Conservation (phyloP, 2,113 vertebrate genomes). For the Rafetus swinhoei region DNA sequence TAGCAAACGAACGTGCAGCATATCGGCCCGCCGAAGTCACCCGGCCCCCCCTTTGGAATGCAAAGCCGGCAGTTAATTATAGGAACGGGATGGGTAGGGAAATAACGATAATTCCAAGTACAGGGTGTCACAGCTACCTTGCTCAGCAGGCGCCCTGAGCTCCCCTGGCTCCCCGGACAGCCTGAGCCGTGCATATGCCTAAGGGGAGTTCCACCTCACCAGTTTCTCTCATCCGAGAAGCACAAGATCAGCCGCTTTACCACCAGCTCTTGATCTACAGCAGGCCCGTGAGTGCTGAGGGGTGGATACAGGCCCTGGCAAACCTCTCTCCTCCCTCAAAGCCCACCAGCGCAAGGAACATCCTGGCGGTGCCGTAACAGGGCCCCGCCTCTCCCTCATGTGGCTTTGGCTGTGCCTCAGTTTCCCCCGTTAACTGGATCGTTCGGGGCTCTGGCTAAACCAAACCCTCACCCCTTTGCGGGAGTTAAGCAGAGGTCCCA, state of each 20-base stretch:
- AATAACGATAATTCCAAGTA: neutral
- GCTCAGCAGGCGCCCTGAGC: neutral
- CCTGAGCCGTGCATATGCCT: neutral
- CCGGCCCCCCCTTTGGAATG: slow-evolving; percentile 6
- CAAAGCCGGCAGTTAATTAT: slow-evolving; percentile 30
- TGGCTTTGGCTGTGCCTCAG: neutral
- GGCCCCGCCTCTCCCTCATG: neutral
- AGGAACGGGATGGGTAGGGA: slow-evolving; percentile 8
- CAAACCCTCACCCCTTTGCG: neutral
- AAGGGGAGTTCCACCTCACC: neutral
- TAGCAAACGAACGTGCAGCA: neutral
- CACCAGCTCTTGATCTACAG: fast-evolving
- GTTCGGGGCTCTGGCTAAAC: neutral
- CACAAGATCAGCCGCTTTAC: fast-evolving
- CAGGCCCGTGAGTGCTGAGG: neutral
- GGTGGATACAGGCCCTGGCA: neutral
- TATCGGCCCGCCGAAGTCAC: slow-evolving; percentile 13
- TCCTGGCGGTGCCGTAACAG: neutral
- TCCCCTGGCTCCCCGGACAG: neutral
- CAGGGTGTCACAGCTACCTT: neutral
- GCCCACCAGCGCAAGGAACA: neutral
- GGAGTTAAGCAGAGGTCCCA: neutral
- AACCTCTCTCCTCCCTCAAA: neutral
- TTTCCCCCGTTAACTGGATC: neutral
- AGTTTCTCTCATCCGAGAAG: neutral